Evolutionary conservation across 2,113 vertebrate species (phyloP).

Genomic region (Microtus montanus): DNA sequence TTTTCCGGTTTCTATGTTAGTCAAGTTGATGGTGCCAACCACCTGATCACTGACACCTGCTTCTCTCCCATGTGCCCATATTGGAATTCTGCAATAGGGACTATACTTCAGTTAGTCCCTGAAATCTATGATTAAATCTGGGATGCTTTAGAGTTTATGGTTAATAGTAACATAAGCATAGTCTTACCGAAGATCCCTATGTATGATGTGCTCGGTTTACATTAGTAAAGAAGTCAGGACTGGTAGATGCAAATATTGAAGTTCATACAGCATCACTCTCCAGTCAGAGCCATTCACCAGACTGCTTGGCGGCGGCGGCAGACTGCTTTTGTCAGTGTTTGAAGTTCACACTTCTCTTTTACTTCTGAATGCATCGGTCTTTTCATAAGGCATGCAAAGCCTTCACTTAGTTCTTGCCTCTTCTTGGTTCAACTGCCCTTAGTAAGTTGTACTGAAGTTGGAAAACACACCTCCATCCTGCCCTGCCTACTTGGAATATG

Average conservation of each 20-base stretch:
- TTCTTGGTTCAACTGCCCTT: background rate
- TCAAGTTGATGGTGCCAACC: background rate
- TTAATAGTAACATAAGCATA: slow-evolving; percentile 21
- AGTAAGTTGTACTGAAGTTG: background rate
- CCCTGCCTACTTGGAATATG: background rate
- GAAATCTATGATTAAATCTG: background rate
- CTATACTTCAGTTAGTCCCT: background rate
- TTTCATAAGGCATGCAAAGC: background rate
- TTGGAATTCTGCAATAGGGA: background rate
- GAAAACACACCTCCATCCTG: background rate
- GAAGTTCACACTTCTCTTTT: background rate
- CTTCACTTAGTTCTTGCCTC: background rate
- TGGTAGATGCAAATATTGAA: background rate
- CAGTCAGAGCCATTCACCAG: background rate
- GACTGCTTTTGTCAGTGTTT: slow-evolving; percentile 55
- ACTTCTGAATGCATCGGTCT: background rate
- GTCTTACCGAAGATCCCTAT: background rate
- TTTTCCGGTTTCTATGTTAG: background rate
- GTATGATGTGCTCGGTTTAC: slow-evolving; percentile 13
- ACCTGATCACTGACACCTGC: background rate
- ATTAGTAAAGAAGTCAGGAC: slow-evolving; percentile 36
- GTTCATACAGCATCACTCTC: background rate
- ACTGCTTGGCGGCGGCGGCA: background rate
- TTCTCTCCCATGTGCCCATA: background rate
- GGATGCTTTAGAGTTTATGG: background rate